phyloP scores from a whole-genome alignment of 2,797 vertebrate genomes.

The Xenentodon cancila region DNA sequence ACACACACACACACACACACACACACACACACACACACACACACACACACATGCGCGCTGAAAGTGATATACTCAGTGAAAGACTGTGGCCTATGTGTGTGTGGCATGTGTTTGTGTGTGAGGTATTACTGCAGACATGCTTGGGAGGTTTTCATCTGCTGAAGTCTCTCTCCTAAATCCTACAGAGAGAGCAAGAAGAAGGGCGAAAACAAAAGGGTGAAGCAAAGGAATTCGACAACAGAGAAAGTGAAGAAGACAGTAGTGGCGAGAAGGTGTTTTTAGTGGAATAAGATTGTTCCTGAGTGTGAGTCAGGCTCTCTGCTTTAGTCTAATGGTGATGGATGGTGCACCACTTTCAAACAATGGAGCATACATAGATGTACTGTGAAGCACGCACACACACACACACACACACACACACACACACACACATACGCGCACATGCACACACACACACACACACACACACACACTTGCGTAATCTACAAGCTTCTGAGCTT shows the following conservation, averaged over 20 bases:
- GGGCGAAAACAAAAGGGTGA: conserved; percentile 56
- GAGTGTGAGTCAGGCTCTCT: conserved; percentile 67
- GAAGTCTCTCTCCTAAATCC: conserved; percentile 72
- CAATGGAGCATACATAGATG: conserved; percentile 68
- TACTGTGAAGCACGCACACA: conserved; percentile 31
- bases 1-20: no score
- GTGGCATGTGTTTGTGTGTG: conserved; percentile 47
- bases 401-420: conserved; percentile 23
- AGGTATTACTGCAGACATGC: conserved; percentile 78
- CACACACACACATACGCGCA: no score
- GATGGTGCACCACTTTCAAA: conserved; percentile 72
- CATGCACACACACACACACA: no score
- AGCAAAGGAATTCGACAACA: conserved; percentile 39
- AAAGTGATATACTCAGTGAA: conserved; percentile 46
- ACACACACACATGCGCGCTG: no score
- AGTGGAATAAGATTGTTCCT: conserved; percentile 79
- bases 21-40: conserved; percentile 26
- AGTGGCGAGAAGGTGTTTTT: conserved; percentile 63
- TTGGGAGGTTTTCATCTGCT: conserved; percentile 76
- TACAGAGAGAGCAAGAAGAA: conserved; percentile 47
- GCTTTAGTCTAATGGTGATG: conserved; percentile 76
- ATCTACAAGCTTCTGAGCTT: not conserved
- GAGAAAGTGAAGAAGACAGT: conserved; percentile 62
- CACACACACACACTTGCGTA: conserved; percentile 21
- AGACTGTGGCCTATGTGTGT: conserved; percentile 43